Evolutionary conservation across 2,113 vertebrate species (phyloP), one percentile per base, ranked within the genome.

Genomic region (Saccopteryx bilineata): DNA sequence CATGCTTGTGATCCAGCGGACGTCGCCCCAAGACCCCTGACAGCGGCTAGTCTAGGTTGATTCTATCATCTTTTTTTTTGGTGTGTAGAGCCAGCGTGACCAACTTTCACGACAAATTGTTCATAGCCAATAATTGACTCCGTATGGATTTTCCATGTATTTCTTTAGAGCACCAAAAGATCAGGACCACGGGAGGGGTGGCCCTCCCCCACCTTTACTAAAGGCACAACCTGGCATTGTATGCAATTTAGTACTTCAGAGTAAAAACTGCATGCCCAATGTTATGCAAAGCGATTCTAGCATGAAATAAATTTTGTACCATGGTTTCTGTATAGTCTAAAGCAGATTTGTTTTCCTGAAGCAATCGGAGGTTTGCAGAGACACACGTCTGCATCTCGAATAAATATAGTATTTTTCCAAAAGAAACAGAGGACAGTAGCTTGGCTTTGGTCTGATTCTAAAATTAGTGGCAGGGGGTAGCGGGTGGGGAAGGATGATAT

Each of bases 271-370:
- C 99, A 99, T 99, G 99, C 99, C 99, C 98, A 98, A 99, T 99
- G 99, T 99, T 99, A 99, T 99, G 99, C 99, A 99, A 99, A 99
- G 99, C 98, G 98, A 99, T 98, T 99, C 98, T 98, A 99, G 99
- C 99, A 99, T 99, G 99, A 99, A 99, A 99, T 99, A 99, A 99
- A 99, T 99, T 99, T 99, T 99, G 98, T 99, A 99, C 98, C 98
- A 98, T 97, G 98, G 98, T 98, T 98, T 98, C 98, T 99, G 98
- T 99, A 98, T 98, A 98, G 97, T 98, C 97, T 98, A 98, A 98
- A 98, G 98, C 97, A 98, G 98, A 98, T 98, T 98, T 98, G 98
- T 98, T 98, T 98, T 98, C 95, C 98, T 97, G 98, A 98, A 98
- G 98, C 84, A 72, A 98, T 97, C 52, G 97, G 98, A 98, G 97